Percentiles rank a stretch among this genome's conserved stretches.
Evolutionary conservation across 30 jellyfish, hydroid and myxozoan genomes (phyloP).

Genomic region (Hydractinia symbiolongicarpus): DNA sequence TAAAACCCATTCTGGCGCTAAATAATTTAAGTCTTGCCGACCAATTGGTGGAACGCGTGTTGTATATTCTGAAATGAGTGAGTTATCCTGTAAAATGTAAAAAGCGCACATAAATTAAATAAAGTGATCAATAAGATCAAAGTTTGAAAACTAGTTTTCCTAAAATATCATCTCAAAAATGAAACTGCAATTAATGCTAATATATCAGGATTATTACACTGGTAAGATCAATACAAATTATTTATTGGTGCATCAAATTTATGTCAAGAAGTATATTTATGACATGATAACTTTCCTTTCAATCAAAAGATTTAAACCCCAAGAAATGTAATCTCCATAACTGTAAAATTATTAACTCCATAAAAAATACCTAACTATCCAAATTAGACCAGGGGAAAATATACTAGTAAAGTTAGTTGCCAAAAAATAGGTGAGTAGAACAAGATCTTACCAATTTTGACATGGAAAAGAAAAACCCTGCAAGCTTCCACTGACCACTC

Average conservation of each 20-base stretch:
- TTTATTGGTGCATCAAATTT: too few relatives aligned
- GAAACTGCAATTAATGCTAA: too few relatives aligned
- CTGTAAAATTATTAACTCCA: too few relatives aligned
- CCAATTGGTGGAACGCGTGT: slow-evolving; percentile 40
- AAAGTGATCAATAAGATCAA: too few relatives aligned
- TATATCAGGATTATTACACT: too few relatives aligned
- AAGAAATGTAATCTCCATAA: too few relatives aligned
- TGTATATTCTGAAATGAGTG: slow-evolving; percentile 2
- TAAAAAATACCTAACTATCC: neutral
- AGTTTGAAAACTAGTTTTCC: too few relatives aligned
- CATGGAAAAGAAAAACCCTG: slow-evolving; percentile 73
- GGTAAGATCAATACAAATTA: too few relatives aligned
- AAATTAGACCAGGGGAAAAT: neutral
- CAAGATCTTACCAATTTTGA: slow-evolving; percentile 34
- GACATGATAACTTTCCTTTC: too few relatives aligned
- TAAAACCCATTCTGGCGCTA: slow-evolving; percentile 72
- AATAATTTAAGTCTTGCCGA: slow-evolving; percentile 70
- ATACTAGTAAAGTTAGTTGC: neutral
- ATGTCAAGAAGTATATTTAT: too few relatives aligned
- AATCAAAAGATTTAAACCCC: too few relatives aligned
- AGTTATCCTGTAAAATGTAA: neutral
- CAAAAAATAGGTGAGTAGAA: neutral
- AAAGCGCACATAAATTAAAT: neutral
- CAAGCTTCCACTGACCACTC: slow-evolving; percentile 94
- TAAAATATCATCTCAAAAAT: too few relatives aligned